Conservation (phyloP, 2,888 invertebrate species). For the Metopia argyrocephala region DNA sequence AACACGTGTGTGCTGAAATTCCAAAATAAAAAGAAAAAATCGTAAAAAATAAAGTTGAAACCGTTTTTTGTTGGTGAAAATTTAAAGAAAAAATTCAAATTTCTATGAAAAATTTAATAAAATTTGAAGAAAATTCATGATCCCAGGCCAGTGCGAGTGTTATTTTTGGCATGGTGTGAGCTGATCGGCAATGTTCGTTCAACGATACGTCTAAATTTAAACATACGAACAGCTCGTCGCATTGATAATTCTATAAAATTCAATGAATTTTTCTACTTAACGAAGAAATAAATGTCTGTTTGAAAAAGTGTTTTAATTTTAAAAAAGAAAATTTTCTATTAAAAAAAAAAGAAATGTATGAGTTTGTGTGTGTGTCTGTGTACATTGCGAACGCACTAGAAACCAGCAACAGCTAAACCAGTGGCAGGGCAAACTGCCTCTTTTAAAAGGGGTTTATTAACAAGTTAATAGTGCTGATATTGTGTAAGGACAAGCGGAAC, state of each 20-base stretch:
- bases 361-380: constrained; percentile 18
- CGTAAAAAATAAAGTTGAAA: constrained; percentile 48
- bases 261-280: not conserved
- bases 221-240: constrained; percentile 72
- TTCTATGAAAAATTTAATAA: constrained; percentile 54
- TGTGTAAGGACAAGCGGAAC: constrained; percentile 14
- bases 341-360: constrained; percentile 12
- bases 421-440: constrained; percentile 42
- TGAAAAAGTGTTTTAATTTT: constrained; percentile 31
- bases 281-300: constrained; percentile 33
- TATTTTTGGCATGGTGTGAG: constrained; percentile 74
- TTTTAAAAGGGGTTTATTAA: not conserved
- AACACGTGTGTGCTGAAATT: constrained; percentile 40
- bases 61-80: constrained; percentile 52
- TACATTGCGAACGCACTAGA: constrained; percentile 35
- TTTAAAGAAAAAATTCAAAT: constrained; percentile 66
- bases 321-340: constrained; percentile 5
- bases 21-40: constrained; percentile 22
- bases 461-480: not conserved
- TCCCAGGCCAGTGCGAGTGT: constrained; percentile 75
- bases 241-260: constrained; percentile 44
- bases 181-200: constrained; percentile 69
- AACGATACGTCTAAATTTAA: constrained; percentile 72
- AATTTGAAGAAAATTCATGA: constrained; percentile 70
- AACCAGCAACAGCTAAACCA: constrained; percentile 42